phyloP scores from a whole-genome alignment of 2,113 vertebrate species.

The Astatoreochromis straeleni region DNA sequence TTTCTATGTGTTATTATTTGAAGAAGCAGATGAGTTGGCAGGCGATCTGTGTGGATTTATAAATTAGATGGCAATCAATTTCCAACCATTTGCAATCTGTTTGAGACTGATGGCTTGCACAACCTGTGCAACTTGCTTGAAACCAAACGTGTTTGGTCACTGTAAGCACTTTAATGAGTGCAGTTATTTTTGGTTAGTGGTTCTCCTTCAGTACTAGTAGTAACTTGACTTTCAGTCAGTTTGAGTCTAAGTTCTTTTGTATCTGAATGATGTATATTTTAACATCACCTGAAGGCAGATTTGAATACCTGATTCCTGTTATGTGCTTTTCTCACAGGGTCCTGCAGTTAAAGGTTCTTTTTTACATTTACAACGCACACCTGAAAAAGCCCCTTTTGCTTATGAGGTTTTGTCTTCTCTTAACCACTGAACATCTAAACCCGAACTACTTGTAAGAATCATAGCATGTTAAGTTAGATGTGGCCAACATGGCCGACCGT shows the following conservation, averaged over 20 bases:
- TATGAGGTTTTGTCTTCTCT: background rate
- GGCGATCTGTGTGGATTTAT: background rate
- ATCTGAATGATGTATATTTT: background rate
- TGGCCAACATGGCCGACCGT: background rate
- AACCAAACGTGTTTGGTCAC: background rate
- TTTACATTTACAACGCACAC: rapidly evolving
- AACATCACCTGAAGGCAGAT: background rate
- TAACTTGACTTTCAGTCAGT: background rate
- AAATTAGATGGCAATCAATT: background rate
- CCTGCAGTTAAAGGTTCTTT: background rate
- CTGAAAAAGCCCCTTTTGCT: background rate
- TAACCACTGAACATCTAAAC: background rate
- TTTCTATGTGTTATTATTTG: background rate
- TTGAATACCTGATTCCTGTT: background rate
- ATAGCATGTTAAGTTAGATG: background rate
- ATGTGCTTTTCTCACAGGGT: background rate
- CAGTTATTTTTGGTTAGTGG: background rate
- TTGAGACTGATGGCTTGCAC: background rate
- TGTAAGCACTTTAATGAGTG: background rate
- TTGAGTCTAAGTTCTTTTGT: background rate
- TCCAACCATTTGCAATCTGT: background rate
- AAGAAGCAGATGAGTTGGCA: background rate
- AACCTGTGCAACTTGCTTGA: background rate
- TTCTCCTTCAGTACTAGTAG: background rate
- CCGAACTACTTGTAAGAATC: background rate